These are phyloP conservation scores for Rhinoderma darwinii DNA, from an alignment of 2,113 vertebrate species.

Conservation along the genomic window DNA sequence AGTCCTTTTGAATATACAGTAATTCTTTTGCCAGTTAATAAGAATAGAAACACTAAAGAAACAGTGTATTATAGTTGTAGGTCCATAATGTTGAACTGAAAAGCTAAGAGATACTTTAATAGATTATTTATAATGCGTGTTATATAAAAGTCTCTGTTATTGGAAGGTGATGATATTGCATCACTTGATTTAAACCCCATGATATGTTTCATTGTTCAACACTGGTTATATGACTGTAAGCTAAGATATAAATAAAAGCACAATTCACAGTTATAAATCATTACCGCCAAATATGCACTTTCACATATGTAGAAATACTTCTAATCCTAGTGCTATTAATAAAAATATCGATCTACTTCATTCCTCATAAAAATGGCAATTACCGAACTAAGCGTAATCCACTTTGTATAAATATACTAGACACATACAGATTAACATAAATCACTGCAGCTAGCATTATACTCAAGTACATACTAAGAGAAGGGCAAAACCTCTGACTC, in stretches of 20 bases:
- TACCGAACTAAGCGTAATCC: conserved; percentile 44
- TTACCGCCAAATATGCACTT: neutral
- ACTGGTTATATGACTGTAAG: too few relatives aligned
- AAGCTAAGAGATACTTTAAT: too few relatives aligned
- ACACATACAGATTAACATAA: conserved; percentile 52
- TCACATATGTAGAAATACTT: conserved; percentile 1
- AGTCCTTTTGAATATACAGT: too few relatives aligned
- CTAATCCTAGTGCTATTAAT: conserved; percentile 43
- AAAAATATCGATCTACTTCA: conserved; percentile 48
- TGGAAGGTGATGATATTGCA: neutral
- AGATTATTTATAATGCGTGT: too few relatives aligned
- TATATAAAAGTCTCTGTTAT: neutral
- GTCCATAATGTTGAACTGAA: too few relatives aligned
- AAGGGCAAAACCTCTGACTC: conserved; percentile 56
- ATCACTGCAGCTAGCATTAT: conserved; percentile 38
- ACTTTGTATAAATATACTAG: conserved; percentile 50
- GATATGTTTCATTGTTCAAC: neutral
- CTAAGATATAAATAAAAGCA: neutral
- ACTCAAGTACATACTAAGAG: conserved; percentile 44
- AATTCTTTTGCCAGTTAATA: too few relatives aligned
- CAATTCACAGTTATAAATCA: neutral
- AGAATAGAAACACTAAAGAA: too few relatives aligned
- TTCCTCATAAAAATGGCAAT: conserved; percentile 48
- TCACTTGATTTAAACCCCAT: neutral
- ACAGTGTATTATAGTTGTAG: too few relatives aligned